Evolutionary conservation across 2,888 invertebrate species (phyloP).

Genomic region (Protonemura montana): DNA sequence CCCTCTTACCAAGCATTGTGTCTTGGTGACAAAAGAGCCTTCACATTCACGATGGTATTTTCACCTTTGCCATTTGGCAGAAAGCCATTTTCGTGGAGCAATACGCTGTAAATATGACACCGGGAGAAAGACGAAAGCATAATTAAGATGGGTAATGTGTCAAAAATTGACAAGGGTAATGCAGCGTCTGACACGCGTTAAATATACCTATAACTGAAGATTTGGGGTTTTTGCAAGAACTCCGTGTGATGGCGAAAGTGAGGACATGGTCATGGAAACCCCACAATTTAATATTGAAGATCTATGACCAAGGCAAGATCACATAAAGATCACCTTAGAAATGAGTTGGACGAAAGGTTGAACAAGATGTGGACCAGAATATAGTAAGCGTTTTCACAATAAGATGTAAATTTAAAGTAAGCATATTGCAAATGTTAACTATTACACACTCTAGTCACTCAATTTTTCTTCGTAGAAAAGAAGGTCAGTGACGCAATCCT

Average conservation of each 20-base stretch:
- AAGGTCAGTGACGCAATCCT: neutral
- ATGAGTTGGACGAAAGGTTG: neutral
- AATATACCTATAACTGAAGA: neutral
- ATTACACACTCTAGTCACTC: neutral
- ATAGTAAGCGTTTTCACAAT: neutral
- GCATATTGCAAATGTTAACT: conserved; percentile 7
- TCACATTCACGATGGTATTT: neutral
- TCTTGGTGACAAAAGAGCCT: neutral
- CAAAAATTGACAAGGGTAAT: neutral
- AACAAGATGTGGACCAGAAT: neutral
- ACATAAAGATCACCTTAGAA: neutral
- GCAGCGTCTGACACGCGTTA: neutral
- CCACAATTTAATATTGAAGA: neutral
- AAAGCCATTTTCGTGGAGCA: neutral
- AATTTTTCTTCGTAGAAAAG: neutral
- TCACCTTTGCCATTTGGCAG: neutral
- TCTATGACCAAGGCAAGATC: neutral
- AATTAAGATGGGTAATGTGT: neutral
- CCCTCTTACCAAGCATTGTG: neutral
- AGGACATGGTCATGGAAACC: neutral
- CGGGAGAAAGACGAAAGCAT: neutral
- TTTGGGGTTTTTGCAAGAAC: neutral
- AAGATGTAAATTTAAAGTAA: neutral
- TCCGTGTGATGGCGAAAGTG: neutral
- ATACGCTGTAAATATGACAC: neutral